Evolutionary conservation across 1,140 invertebrate species (phyloP).

Genomic region (Hylaeus anthracinus): DNA sequence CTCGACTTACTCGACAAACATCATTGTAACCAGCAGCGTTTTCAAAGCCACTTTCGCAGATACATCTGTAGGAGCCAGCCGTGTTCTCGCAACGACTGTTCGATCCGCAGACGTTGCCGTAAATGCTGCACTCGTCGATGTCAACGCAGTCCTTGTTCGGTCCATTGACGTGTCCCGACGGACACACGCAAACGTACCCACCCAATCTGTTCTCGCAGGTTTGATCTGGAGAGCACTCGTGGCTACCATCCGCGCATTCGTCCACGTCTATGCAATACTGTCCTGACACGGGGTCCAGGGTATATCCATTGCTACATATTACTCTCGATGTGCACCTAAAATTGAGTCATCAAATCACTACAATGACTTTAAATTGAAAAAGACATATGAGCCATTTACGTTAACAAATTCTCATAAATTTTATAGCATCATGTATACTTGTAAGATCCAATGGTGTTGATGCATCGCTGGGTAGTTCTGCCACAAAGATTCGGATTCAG

Average conservation of each 20-base stretch:
- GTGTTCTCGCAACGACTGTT: constrained; percentile 82
- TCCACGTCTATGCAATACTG: constrained; percentile 85
- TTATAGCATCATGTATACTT: constrained; percentile 36
- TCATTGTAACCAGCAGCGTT: constrained; percentile 80
- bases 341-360: not conserved
- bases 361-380: no score
- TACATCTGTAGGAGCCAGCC: constrained; percentile 83
- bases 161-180: constrained; percentile 77
- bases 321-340: constrained; percentile 82
- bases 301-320: constrained; percentile 89
- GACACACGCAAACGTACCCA: constrained; percentile 89
- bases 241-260: constrained; percentile 85
- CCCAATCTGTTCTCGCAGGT: constrained; percentile 88
- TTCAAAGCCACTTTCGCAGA: constrained; percentile 86
- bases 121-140: constrained; percentile 84
- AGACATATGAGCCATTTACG: not conserved
- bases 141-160: constrained; percentile 81
- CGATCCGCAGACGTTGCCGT: constrained; percentile 70
- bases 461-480: constrained; percentile 74
- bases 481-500: constrained; percentile 64
- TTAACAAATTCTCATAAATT: not conserved
- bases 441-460: constrained; percentile 83
- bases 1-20: constrained; percentile 72
- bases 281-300: constrained; percentile 74
- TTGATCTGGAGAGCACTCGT: constrained; percentile 86